Evolutionary conservation across 2,797 vertebrate species (phyloP).

Genomic region (Pangasius sanitwongsei): DNA sequence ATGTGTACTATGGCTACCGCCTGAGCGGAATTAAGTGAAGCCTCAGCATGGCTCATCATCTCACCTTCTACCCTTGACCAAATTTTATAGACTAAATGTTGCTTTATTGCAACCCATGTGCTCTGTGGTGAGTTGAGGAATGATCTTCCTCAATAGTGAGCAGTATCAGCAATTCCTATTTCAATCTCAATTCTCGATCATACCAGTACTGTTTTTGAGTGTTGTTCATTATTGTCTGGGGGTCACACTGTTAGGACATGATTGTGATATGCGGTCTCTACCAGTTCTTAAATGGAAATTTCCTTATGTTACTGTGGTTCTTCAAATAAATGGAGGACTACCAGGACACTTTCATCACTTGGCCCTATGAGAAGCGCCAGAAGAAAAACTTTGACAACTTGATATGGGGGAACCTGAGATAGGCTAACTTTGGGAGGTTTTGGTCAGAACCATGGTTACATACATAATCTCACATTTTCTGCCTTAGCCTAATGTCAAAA

Average conservation of each 20-base stretch:
- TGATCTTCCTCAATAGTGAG: background rate
- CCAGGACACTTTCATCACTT: background rate
- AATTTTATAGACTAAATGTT: background rate
- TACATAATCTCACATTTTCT: background rate
- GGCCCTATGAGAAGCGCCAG: background rate
- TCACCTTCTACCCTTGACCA: background rate
- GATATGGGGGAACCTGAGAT: background rate
- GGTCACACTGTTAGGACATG: background rate
- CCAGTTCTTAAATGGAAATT: background rate
- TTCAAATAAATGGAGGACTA: background rate
- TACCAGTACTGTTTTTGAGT: background rate
- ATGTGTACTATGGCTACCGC: background rate
- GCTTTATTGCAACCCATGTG: background rate
- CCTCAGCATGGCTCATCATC: background rate
- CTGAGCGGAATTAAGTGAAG: background rate
- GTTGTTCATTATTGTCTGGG: background rate
- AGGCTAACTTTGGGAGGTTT: background rate
- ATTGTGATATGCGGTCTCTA: background rate
- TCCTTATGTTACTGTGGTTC: background rate
- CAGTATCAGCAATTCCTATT: background rate
- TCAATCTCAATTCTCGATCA: background rate
- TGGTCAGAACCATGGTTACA: background rate
- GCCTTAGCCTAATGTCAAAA: background rate
- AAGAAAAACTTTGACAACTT: background rate
- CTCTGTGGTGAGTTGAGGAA: background rate